Base-by-base conservation (phyloP, 2,797 vertebrate genomes). In the Sebastes taczanowskii region DNA sequence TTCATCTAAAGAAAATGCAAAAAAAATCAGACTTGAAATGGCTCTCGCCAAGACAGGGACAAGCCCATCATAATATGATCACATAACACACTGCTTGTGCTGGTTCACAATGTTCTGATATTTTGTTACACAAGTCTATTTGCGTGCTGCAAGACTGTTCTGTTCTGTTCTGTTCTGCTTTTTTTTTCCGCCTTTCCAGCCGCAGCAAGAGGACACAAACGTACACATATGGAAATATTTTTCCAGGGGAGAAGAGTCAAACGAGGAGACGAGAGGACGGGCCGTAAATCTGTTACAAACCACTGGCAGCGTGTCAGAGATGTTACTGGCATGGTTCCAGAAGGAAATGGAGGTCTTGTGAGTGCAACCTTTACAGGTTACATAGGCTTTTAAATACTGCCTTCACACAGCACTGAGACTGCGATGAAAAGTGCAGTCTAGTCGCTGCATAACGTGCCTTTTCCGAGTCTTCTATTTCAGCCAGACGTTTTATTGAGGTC, bases 101-200 rank as follows among this genome's bases (percentile, higher is more conserved):
- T 63, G 78, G 88, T 89, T 90, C 87, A 85, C 83, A 55, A 46
- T 88, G 90, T 91, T 91, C 90, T 74, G 74, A 80, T 89, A 85
- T 83, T 35, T 89, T 84, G 79, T 93, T 92, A 88, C 90, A 90
- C 86, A 88, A 89, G 84, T 86, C 88, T 89, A 89, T 93, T 91
- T 93, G 65, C 81, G 88, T 87, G 88, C 78, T 62, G 65, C 77
- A 78, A 86, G 70, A 83, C 77, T 71, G 76, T 90, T 81, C 67
- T 91, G 78, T 88, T 90, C 82, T 87, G 73, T 90, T 81, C 67
- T 91, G 78, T 88, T 90, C 82, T 87, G 73, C n/a, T n/a, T n/a
- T n/a, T n/a, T n/a, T 18, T 61, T 34, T 56, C 16, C 13, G 53
- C 58, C 14, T 3, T 82, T 89, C 80, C 74, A 82, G 74, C 30